phyloP scores from a whole-genome alignment of 2,797 vertebrate species.

The Vireo griseus region DNA sequence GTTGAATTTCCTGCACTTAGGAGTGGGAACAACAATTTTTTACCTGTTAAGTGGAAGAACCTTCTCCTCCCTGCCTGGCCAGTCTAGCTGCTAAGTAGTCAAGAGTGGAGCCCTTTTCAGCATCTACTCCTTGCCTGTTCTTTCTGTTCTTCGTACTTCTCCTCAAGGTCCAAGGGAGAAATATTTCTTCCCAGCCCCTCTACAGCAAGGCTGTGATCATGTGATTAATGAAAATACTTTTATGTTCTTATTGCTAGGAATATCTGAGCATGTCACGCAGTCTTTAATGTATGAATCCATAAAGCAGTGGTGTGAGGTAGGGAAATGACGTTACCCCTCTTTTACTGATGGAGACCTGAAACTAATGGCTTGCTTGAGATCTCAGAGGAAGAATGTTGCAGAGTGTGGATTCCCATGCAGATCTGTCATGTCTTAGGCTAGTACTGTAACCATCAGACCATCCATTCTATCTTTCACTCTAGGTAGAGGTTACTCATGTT shows the following conservation, averaged over 20 bases:
- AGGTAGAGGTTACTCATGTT: neutral
- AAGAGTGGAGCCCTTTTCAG: neutral
- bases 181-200: neutral
- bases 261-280: neutral
- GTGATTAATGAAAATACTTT: neutral
- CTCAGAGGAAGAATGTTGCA: conserved; percentile 30
- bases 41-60: neutral
- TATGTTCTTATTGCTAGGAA: neutral
- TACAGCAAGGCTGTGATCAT: neutral
- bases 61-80: neutral
- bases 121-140: accelerated
- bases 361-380: conserved; percentile 36
- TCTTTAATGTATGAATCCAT: neutral
- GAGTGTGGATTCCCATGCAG: neutral
- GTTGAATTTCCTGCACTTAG: neutral
- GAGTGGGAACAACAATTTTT: neutral
- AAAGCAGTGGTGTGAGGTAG: conserved; percentile 3
- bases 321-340: conserved; percentile 31
- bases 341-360: conserved; percentile 6
- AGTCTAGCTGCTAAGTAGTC: neutral
- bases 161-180: neutral
- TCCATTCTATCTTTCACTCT: conserved; percentile 9
- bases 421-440: conserved; percentile 7
- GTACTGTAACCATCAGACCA: neutral
- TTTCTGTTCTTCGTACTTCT: neutral